Conservation (phyloP, 2,797 vertebrate genomes). For the Schizothorax lantsangensis region DNA sequence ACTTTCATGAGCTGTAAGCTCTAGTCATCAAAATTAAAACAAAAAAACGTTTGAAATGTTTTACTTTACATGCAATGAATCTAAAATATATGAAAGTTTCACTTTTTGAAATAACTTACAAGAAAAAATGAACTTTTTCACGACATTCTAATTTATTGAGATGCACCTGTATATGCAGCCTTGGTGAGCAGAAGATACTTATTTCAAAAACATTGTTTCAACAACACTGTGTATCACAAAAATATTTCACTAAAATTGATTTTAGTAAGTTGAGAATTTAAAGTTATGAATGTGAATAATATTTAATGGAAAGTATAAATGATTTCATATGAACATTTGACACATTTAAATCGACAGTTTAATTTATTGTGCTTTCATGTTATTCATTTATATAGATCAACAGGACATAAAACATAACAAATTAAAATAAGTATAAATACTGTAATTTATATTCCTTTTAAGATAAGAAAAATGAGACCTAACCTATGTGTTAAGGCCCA, state of each 20-base stretch:
- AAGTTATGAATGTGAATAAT: not conserved
- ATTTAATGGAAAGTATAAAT: not conserved
- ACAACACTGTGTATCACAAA: not conserved
- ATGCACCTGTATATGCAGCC: not conserved
- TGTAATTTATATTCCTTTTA: not conserved
- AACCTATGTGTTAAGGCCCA: not conserved
- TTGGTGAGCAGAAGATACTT: not conserved
- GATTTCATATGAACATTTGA: not conserved
- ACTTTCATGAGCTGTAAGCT: too few species aligned
- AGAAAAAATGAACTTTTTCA: too few species aligned
- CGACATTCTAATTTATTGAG: too few species aligned
- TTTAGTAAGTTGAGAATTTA: not conserved
- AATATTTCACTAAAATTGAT: not conserved
- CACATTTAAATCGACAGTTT: not conserved
- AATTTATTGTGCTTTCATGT: not conserved
- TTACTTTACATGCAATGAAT: too few species aligned
- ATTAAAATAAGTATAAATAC: not conserved
- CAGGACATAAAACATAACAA: not conserved
- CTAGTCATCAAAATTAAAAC: too few species aligned
- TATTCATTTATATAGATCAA: not conserved
- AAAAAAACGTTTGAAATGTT: too few species aligned
- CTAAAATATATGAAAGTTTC: too few species aligned
- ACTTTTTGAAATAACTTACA: too few species aligned
- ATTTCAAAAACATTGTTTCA: not conserved
- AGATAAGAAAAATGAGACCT: not conserved